Evolutionary conservation across 1,140 invertebrate species (phyloP), one percentile per base, ranked within the genome.

Genomic region (Drosophila leontia): DNA sequence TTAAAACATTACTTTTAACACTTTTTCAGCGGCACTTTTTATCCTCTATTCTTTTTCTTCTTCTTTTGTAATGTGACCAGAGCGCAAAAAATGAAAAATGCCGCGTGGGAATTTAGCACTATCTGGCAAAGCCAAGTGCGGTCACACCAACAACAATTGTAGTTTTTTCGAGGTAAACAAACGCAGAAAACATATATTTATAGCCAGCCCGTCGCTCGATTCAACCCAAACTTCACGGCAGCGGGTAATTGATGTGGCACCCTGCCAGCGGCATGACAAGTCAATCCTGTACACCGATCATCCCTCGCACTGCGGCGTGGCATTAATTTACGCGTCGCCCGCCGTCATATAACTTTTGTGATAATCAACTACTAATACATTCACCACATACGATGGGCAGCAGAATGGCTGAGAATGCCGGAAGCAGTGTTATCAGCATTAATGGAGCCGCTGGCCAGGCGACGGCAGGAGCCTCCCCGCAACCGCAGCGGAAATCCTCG

Each of bases 361-460:
- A 82, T 74, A 82, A 58, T 6, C 37, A 50, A 39, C 17, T n/a
- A 67, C 64, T 47, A 50, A 50, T 57, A 70, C 50, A 68, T 47
- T 65, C 39, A 41, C 50, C 35, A 19, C 7, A 23, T 29, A 15
- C 45, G 42, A 58, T 48, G 34, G 13, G 56, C 7, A 69, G 53
- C 57, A 78, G 75, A 78, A 68, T 62, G 57, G 34, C 41, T 12
- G 80, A 83, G n/a, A 64, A 34, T 15, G 13, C 62, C 8, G 75
- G 65, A 59, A 77, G 69, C 62, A 77, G 69, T 65, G 55, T 88
- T 90, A 88, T 88, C 84, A 90, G 44, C 47, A 80, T 87, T 7
- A 82, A 74, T 34, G 55, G 58, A 39, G 51, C 34, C n/a, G 50
- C 29, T 17, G 32, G 29, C 6, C 26, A 17, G 48, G 9, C 48